Evolutionary conservation across 2,113 vertebrate species (phyloP), one percentile per base, ranked within the genome.

Genomic region (Plecturocebus donacophilus): DNA sequence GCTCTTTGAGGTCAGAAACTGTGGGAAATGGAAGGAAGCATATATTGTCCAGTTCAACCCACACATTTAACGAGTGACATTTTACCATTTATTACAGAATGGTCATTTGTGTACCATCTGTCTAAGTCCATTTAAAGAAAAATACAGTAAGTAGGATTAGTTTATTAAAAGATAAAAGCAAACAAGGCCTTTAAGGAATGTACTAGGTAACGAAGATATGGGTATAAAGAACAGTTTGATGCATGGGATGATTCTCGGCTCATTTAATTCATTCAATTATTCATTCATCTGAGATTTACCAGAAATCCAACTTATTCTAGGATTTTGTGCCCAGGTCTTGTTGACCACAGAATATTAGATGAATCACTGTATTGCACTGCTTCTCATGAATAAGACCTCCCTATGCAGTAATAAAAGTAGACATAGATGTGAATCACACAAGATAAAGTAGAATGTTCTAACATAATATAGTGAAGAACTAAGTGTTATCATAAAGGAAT

Each of bases 1-100:
- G 35, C 45, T 75, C 13, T 35, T 83, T 96, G 76, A 94, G 40
- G 64, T 93, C 80, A 97, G 76, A 97, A 42, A 76, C 8, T 61
- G 2, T 35, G 21, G 70, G 21, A 87, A 96, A 58, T 83, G 17
- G 23, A 84, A 94, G 8, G 11, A 1, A 64, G 4, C 19, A 81
- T n/a, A 14, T 8, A 85, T 52, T 35, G 4, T 61, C 3, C 66
- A 93, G 0, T 42, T 58, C 3, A 58, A 21, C 6, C 11, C 12
- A 61, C 1, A 86, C 35, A 79, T 21, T 95, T 95, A 95, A 70
- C 32, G 38, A 54, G 21, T 8, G 92, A 42, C 32, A 25, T 49
- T 96, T 95, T 93, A 30, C 4, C 30, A 77, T 58, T 58, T 9
- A 61, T 1, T 71, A 35, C 35, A 23, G 77, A 88, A 64, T 71